Evolutionary conservation across 2,888 invertebrate genomes (phyloP), one percentile per base, ranked within the genome.

Genomic region (Polydrusus tereticollis): DNA sequence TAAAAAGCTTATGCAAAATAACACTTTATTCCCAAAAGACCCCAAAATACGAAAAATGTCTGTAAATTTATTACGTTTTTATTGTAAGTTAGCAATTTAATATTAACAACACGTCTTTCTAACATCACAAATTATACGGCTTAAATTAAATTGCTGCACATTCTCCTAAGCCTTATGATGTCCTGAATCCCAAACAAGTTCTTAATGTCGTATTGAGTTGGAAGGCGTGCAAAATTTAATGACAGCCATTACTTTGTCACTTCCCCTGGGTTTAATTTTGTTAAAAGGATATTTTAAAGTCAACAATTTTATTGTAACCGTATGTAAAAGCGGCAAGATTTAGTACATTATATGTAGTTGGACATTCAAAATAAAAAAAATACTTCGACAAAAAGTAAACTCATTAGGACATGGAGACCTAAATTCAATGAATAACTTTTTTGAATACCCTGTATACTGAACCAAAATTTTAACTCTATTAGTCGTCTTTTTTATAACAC

Each of bases 61-160:
- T 47, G 6, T 21, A 47, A 47, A 47, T 47, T 47, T 47, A 47
- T 47, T 20, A 23, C 23, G 8, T 23, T 23, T 47, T 47, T 47
- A 21, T 21, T 47, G 21, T 20, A 47, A 47, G 47, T 12, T 47
- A 8, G 23, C 29, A 43, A 43, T 57, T 65, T 36, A 23, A 38
- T 55, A 65, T 65, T 55, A 55, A 43, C 38, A 36, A 43, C 65
- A 65, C 55, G 55, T 65, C 52, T 41, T 41, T 41, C 43, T 41
- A 36, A 41, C 55, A 41, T 65, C 55, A 26, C 65, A 55, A 65
- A 65, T 65, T 52, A 65, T 65, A 57, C 55, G 55, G 55, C 21
- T 55, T 65, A 66, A 66, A 66, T 66, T 57, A 66, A 66, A 66
- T 66, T 66, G 66, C 66, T 57, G 43, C 66, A 58, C 66, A 66